Evolutionary conservation across 1,140 invertebrate species (phyloP).

Genomic region (Triops longicaudatus): DNA sequence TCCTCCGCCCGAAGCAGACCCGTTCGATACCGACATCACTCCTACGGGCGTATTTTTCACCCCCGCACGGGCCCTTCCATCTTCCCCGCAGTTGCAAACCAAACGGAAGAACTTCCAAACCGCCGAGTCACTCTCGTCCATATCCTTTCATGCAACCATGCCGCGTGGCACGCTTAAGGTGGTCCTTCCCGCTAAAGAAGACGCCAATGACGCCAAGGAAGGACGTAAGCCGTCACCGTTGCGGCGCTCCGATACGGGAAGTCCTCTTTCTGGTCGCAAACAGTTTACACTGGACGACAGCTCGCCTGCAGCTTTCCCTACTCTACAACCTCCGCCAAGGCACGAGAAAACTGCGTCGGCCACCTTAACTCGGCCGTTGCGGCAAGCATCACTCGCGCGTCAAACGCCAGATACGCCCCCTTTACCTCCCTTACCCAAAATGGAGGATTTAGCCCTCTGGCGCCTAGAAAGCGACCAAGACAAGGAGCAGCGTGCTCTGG

Average conservation of each 20-base stretch:
- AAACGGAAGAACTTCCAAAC: conserved; percentile 33
- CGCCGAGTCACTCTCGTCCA: conserved; percentile 2
- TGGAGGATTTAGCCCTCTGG: conserved; percentile 11
- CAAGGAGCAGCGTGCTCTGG: not conserved
- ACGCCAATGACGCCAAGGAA: conserved; percentile 24
- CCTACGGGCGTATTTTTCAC: conserved; percentile 27
- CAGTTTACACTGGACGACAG: not conserved
- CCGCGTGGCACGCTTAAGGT: conserved; percentile 52
- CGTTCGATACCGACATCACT: conserved; percentile 32
- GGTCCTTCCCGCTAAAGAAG: conserved; percentile 43
- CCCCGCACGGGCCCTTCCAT: conserved; percentile 21
- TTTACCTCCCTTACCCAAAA: conserved; percentile 12
- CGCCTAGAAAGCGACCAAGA: conserved; percentile 22
- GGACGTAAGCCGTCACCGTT: not conserved
- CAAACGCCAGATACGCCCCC: conserved; percentile 18
- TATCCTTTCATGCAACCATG: conserved; percentile 5
- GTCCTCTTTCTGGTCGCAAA: not conserved
- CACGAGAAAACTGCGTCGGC: not conserved
- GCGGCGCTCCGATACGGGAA: not conserved
- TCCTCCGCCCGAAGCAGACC: conserved; percentile 49
- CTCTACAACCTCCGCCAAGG: not conserved
- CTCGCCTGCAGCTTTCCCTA: not conserved
- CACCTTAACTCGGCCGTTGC: not conserved
- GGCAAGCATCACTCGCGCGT: not conserved
- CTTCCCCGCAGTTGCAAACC: conserved; percentile 23